These are phyloP conservation scores for Anoncus sp. DNA, from an alignment of 2,888 invertebrate genomes.

Conservation along the genomic window DNA sequence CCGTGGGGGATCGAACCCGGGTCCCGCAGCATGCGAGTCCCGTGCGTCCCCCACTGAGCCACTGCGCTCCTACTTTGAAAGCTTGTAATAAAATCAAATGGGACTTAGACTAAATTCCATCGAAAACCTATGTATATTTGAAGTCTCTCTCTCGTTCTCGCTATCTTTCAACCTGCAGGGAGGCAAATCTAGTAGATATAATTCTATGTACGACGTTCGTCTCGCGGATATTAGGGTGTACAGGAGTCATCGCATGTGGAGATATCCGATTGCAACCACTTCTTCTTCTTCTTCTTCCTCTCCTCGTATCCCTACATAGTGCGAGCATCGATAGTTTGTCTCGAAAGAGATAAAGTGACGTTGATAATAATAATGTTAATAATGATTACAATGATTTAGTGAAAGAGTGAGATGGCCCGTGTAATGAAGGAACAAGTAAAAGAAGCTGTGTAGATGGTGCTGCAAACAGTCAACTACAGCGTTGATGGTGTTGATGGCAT, in stretches of 20 bases:
- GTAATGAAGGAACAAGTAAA: slow-evolving; percentile 36
- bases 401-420: slow-evolving; percentile 41
- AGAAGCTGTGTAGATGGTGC: not conserved
- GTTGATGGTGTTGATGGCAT: slow-evolving; percentile 8
- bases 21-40: too few species aligned
- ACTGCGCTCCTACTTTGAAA: too few species aligned
- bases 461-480: not conserved
- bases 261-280: slow-evolving; percentile 52
- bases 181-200: slow-evolving; percentile 34
- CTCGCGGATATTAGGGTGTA: slow-evolving; percentile 42
- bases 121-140: slow-evolving; percentile 1
- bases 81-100: not conserved
- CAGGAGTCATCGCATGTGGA: slow-evolving; percentile 49
- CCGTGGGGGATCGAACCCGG: too few species aligned
- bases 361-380: slow-evolving; percentile 68
- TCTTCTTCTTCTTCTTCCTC: slow-evolving; percentile 19
- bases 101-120: not conserved
- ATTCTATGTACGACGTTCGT: slow-evolving; percentile 36
- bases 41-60: too few species aligned
- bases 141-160: slow-evolving; percentile 5
- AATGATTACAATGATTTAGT: slow-evolving; percentile 67
- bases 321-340: slow-evolving; percentile 16
- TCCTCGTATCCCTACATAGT: slow-evolving; percentile 35
- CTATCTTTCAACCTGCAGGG: slow-evolving; percentile 13
- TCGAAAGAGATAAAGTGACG: slow-evolving; percentile 30